Evolutionary conservation across 2,888 invertebrate genomes (phyloP), one percentile per base, ranked within the genome.

Genomic region (Aelia acuminata): DNA sequence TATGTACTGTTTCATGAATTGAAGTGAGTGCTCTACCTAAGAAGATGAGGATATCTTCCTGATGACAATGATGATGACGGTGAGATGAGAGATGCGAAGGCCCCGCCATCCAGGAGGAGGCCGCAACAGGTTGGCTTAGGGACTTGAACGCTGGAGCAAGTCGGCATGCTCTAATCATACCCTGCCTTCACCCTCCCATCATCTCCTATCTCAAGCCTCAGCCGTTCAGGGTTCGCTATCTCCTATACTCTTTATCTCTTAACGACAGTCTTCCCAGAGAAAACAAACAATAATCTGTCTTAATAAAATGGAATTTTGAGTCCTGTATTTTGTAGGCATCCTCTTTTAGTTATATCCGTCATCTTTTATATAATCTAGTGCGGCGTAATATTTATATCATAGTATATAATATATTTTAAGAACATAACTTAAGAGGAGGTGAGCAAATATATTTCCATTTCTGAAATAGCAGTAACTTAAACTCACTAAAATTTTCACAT

Each of bases 121-220:
- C 7, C 3, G 43, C n/a, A 43, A n/a, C 10, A 80, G 80, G 43
- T 47, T 43, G 80, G n/a, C 80, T 1, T 1, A n/a, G 80, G 47
- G 39, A 80, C 43, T 80, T 80, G 39, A 80, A 80, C 80, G 80
- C 13, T 80, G 80, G 80, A 26, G 1, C 3, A 80, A 47, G 80
- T 5, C 43, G 80, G 80, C 43, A 80, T 80, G 43, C 80, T 43
- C 80, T 70, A 70, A 70, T 70, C 13, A 70, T 70, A 70, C 18
- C 7, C 1, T 35, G 18, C 10, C n/a, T 35, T 70, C 31, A 1
- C 7, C 35, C 15, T 1, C 18, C 63, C 13, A 70, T 70, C 63
- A 70, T 70, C 15, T 35, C 4, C 18, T 31, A 31, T 70, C 31
- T 70, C 7, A 7, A 35, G 18, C 18, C 63, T 63, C 26, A 26